These are phyloP conservation scores for Brachionus asplanchnoidis DNA, from an alignment of 1,140 invertebrate species.

Conservation along the genomic window DNA sequence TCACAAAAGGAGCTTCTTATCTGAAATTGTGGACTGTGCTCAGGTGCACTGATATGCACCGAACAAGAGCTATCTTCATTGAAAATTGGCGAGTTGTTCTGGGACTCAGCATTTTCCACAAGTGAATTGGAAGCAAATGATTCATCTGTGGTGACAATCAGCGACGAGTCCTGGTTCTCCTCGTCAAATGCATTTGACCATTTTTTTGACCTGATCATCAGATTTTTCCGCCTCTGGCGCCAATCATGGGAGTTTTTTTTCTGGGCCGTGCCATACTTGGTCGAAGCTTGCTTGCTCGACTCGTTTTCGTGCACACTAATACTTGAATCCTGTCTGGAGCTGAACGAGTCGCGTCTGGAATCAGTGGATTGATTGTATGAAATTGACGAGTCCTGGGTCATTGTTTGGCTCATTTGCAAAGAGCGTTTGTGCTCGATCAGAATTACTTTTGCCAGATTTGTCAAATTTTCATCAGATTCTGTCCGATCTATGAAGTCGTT, in stretches of 20 bases:
- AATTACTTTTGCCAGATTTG: slow-evolving; percentile 35
- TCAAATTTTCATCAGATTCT: slow-evolving; percentile 20
- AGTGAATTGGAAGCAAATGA: slow-evolving; percentile 5
- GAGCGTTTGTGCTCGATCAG: slow-evolving; percentile 27
- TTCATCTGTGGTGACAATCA: not conserved
- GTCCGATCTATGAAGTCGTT: slow-evolving; percentile 8
- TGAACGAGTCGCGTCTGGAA: slow-evolving; percentile 12
- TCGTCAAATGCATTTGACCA: slow-evolving; percentile 32
- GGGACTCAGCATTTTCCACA: not conserved
- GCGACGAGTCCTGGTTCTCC: not conserved
- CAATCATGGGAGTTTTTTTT: slow-evolving; percentile 13
- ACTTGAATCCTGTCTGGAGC: slow-evolving; percentile 21
- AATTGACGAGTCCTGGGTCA: not conserved
- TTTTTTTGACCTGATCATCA: slow-evolving; percentile 20
- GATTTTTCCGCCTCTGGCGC: not conserved
- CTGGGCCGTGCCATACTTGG: not conserved
- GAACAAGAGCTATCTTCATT: not conserved
- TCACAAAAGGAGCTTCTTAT: not conserved
- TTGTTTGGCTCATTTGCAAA: not conserved
- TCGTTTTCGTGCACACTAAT: not conserved
- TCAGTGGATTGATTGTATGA: slow-evolving; percentile 11
- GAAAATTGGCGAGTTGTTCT: not conserved
- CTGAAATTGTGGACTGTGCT: not conserved
- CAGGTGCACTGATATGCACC: not conserved
- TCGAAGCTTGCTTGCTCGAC: not conserved